Evolutionary conservation across 2,888 invertebrate species (phyloP), one percentile per base, ranked within the genome.

Genomic region (Netelia fuscicornis): DNA sequence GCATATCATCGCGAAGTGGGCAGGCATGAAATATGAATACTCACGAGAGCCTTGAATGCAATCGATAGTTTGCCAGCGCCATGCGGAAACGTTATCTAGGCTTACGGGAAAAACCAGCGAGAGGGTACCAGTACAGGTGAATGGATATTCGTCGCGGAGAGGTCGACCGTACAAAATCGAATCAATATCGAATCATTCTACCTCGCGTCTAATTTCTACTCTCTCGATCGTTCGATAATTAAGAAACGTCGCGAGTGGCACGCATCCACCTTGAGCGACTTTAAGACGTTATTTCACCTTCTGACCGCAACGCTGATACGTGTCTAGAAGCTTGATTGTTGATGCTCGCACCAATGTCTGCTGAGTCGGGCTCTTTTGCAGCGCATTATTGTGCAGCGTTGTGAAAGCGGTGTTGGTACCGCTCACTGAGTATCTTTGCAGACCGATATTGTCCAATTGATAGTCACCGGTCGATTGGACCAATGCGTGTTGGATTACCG

Each of bases 301-400:
- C 94, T 95, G 96, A 93, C 96, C 95, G 93, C 95, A 95, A 92
- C 95, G 95, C 92, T 96, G 96, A 93, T 96, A 96, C 86, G 95
- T 95, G 93, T 96, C 96, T 94, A 96, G 93, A 89, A 96, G 94
- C 94, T 96, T 96, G 93, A 96, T 96, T 89, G 96, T 96, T 87
- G 96, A 96, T 84, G 96, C 95, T 90, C 96, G 95, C 91, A 96
- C 95, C 93, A 95, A 95, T 90, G 95, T 95, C 90, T 95, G 95
- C 91, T 95, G 95, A 91, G 93, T 93, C 85, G 93, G 93, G 86
- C 94, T 92, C 89, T 93, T 93, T 87, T 93, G 93, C 90, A 92
- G 91, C 87, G 91, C 93, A 93, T 93, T 93, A 92, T 93, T 93
- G 87, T 93, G 93, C 90, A 92, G 92, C 90, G 92, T 88, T 88